Evolutionary conservation across 2,113 vertebrate genomes (phyloP), one percentile per base, ranked within the genome.

Genomic region (Nicator chloris): DNA sequence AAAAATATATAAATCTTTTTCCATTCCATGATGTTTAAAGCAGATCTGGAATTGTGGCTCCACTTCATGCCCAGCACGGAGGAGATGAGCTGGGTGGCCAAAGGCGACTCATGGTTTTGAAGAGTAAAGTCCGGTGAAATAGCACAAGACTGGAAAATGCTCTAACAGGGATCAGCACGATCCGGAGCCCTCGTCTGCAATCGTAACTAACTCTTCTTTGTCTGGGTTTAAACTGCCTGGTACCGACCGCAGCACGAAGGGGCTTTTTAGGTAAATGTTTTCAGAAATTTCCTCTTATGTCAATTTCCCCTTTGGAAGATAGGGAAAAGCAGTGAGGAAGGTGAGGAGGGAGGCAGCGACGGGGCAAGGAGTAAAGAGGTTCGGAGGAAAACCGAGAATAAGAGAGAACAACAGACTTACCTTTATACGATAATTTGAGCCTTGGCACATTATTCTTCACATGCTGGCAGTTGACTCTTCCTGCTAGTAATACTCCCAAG

Each of bases 391-490:
- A 88, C 60, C 33, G 69, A 26, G 93, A 80, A 83, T 15, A 72
- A 57, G 90, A 88, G 75, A 92, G 82, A 94, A 88, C 82, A 81
- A 84, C 83, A 80, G 92, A 93, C 98, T 98, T 98, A 99, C 99
- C 99, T 99, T 98, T 99, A 96, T 99, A 99, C 49, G 99, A 98
- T 66, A 99, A 98, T 98, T 98, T 99, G 97, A 99, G 98, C 59
- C 99, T 97, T 4, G 99, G 99, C 79, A 99, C 98, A 45, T 99
- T 99, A 98, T 96, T 98, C 97, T 98, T 99, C 97, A 97, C 98
- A 94, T 98, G 97, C 89, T 98, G 99, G 94, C 98, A 98, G 97
- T 94, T 95, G 47, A 95, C 98, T 97, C 96, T 97, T 76, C 98
- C 98, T 40, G 98, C 96, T 92, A 98, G 95, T 92, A 98, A 94